Base-by-base conservation (phyloP, 2,888 invertebrate species). In the Tiliacea aurago region DNA sequence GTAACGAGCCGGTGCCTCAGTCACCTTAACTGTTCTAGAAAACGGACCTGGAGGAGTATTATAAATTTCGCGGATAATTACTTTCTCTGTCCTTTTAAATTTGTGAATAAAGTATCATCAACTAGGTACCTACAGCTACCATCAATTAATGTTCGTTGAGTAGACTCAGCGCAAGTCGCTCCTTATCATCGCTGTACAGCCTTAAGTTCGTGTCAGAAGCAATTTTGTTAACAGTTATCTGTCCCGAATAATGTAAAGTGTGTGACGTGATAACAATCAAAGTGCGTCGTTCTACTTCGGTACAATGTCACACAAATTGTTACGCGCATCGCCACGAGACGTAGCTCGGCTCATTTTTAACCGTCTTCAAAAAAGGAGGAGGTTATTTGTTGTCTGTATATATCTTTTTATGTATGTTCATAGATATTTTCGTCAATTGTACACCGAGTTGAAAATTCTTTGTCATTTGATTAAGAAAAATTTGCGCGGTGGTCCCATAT, bases 1-100 rank as follows among this genome's bases (percentile, higher is more conserved):
- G 88, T 88, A 87, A 85, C 80, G 80, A 81, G 81, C 81, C 76
- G 81, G 81, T 85, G 78, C 79, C 72, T 84, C 83, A 76, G 73
- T 77, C 77, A 72, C 62, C 76, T 76, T 72, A 73, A 69, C 73
- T 68, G 58, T 78, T 75, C 62, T 78, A 70, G 67, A 59, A 72
- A 76, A 64, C 53, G 58, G 59, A 55, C 58, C 33, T 78, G 58
- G 51, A 74, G 10, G n/a, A 69, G 53, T 59, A 67, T 62, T 69
- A 75, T 70, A 70, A 13, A 84, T 73, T 73, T 75, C 47, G 63
- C 49, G 47, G 61, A 78, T 76, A 73, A 80, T 82, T 76, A 72
- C 45, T 62, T 47, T 55, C 51, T 70, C 65, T 75, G 55, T 71
- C 64, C 49, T 77, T 73, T 74, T 65, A 73, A 37, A 56, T 63